Evolutionary conservation across 23 tunicate genomes (phyloP).

Genomic region (Diplosoma virens): DNA sequence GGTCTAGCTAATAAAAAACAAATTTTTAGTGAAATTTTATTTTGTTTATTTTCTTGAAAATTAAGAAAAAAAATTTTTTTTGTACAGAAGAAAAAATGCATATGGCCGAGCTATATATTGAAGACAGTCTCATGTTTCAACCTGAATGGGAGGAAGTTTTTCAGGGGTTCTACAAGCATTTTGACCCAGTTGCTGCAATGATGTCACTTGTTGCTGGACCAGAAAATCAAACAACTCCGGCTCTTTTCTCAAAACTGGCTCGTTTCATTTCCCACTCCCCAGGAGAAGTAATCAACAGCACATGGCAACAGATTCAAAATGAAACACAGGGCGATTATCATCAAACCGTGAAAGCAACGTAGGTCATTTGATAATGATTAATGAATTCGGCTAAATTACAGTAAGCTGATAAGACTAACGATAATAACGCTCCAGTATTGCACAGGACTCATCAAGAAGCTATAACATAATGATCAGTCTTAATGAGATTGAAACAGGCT

Average conservation of each 20-base stretch:
- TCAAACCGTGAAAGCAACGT: slow-evolving; percentile 11
- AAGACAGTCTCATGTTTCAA: slow-evolving; percentile 30
- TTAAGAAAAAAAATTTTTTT: neutral
- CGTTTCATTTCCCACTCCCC: slow-evolving; percentile 4
- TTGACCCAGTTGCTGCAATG: slow-evolving; percentile 25
- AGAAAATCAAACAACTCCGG: slow-evolving; percentile 10
- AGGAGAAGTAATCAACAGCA: neutral
- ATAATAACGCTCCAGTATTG: too few relatives aligned
- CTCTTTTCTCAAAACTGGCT: slow-evolving; percentile 21
- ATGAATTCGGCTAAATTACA: too few relatives aligned
- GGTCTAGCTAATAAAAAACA: too few relatives aligned
- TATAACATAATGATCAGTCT: too few relatives aligned
- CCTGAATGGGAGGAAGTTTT: slow-evolving; percentile 37
- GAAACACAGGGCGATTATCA: too few relatives aligned
- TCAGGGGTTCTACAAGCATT: neutral
- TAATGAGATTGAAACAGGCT: too few relatives aligned
- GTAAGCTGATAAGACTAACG: too few relatives aligned
- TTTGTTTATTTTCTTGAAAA: too few relatives aligned
- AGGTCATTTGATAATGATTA: too few relatives aligned
- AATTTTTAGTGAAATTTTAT: too few relatives aligned
- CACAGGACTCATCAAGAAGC: too few relatives aligned
- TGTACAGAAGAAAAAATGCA: too few relatives aligned
- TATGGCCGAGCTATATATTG: neutral
- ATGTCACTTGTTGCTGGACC: neutral
- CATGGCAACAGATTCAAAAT: neutral